Evolutionary conservation across 2,113 vertebrate genomes (phyloP).

Genomic region (Capreolus pygargus): DNA sequence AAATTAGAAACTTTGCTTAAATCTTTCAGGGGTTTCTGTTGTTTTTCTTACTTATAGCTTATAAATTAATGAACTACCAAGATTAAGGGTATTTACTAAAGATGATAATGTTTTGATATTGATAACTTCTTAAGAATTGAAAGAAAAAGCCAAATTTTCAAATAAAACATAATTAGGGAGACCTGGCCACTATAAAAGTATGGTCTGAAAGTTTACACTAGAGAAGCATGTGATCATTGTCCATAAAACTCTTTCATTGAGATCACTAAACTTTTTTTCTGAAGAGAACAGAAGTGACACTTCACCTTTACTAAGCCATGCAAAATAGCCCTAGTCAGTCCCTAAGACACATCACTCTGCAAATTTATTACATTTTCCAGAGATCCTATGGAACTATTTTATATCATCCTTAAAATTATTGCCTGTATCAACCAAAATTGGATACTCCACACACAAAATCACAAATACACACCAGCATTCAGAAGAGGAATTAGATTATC

Average conservation of each 20-base stretch:
- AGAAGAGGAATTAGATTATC: slow-evolving; percentile 39
- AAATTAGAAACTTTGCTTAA: background rate
- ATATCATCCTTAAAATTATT: slow-evolving; percentile 77
- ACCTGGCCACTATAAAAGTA: background rate
- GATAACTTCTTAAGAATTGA: slow-evolving; percentile 43
- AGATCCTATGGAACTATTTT: slow-evolving; percentile 78
- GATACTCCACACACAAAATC: slow-evolving; percentile 32
- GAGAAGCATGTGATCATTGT: slow-evolving; percentile 8
- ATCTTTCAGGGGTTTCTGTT: background rate
- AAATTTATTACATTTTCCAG: slow-evolving; percentile 77
- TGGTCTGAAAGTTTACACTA: background rate
- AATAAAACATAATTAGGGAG: slow-evolving; percentile 35
- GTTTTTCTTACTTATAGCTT: slow-evolving; percentile 56
- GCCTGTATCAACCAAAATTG: slow-evolving; percentile 74
- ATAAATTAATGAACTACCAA: slow-evolving; percentile 50
- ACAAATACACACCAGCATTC: slow-evolving; percentile 37
- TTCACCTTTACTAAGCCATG: slow-evolving; percentile 71
- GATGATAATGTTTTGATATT: slow-evolving; percentile 36
- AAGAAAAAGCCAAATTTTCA: slow-evolving; percentile 49
- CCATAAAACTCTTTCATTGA: slow-evolving; percentile 2
- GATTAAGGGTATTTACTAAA: slow-evolving; percentile 42
- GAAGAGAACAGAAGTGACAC: slow-evolving; percentile 3
- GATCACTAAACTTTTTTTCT: slow-evolving; percentile 22
- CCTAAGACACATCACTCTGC: slow-evolving; percentile 70
- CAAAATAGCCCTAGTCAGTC: slow-evolving; percentile 76